Base-by-base conservation (phyloP, 1,140 invertebrate species). In the Drosophila sulfurigaster region DNA sequence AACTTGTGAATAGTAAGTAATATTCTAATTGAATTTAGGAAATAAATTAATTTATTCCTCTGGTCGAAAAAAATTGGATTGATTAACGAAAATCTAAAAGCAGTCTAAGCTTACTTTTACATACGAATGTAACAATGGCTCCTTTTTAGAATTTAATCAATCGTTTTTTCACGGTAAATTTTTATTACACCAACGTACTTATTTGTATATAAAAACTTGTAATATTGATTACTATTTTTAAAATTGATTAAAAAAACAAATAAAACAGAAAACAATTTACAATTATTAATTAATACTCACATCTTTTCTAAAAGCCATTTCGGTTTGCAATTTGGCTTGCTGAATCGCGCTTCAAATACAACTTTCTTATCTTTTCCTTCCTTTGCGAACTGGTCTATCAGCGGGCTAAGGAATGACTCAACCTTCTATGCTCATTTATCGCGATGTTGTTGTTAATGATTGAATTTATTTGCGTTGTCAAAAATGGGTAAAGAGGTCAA, bases 301-400 rank as follows among this genome's bases (percentile, higher is more conserved):
- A 93, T 98, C 97, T 94, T 98, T 98, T 74, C 97, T 95, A 93
- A 97, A 82, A 96, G 96, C 98, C 97, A 98, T 93, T 97, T 98
- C 4, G 97, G 96, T 93, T 98, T 99, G 82, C 96, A 95, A 92
- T 98, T 98, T 8, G 96, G 95, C 93, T 98, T 98, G 56, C 96
- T 97, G 93, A 98, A 99, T 82, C 96, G 96, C 49, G 96, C 96
- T 93, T 98, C 97, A 86, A 99, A 98, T 6, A 95, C 94, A 63
- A 97, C 96, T 92, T 98, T 98, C 92, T 99, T 99, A 93, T 99
- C 99, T 94, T 99, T 99, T 79, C 98, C 98, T 94, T 99, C 98
- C 91, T 99, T 99, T 48, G 97, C 97, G 90, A 97, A 97, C 93
- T 97, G 96, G 94, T 99, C 98, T 79, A 99, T 96, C 74, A 99